Conservation (phyloP, 1,140 invertebrate species). For the Eupristina koningsbergeri region DNA sequence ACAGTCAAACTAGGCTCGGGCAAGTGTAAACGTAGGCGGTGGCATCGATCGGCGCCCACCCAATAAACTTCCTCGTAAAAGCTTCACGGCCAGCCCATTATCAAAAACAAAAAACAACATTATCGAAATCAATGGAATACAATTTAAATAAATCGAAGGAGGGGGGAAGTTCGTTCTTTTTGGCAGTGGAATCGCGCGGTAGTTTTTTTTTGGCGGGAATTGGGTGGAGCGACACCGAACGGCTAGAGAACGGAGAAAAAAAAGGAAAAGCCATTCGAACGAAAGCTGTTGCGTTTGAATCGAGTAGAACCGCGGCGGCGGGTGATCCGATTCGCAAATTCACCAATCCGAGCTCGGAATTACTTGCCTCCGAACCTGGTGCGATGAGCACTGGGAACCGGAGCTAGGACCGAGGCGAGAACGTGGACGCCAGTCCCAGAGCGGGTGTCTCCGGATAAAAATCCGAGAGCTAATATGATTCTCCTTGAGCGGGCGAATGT, state of each 20-base stretch:
- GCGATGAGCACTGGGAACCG: too few species aligned
- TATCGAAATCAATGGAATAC: too few species aligned
- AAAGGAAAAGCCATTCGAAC: neutral
- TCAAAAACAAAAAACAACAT: neutral
- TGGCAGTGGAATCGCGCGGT: too few species aligned
- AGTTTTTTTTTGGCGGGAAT: slow-evolving; percentile 34
- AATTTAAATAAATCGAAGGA: too few species aligned
- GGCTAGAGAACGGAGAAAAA: too few species aligned
- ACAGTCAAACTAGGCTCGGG: neutral
- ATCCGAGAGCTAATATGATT: neutral
- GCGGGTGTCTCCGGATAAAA: neutral
- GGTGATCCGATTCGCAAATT: too few species aligned
- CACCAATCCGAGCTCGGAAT: neutral
- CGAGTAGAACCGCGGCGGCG: too few species aligned
- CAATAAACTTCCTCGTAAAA: neutral
- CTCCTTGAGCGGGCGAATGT: neutral
- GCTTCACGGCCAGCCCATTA: neutral
- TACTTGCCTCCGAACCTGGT: too few species aligned
- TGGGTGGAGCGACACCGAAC: neutral
- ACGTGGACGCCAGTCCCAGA: neutral
- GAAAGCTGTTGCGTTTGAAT: too few species aligned
- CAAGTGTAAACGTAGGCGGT: neutral
- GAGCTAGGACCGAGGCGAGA: neutral
- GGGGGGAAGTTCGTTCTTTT: too few species aligned
- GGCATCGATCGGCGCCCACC: neutral